Percentiles rank a stretch among this genome's conserved stretches.
These are phyloP conservation scores for Dascillus cervinus DNA, from an alignment of 2,888 invertebrate species.

Conservation along the genomic window DNA sequence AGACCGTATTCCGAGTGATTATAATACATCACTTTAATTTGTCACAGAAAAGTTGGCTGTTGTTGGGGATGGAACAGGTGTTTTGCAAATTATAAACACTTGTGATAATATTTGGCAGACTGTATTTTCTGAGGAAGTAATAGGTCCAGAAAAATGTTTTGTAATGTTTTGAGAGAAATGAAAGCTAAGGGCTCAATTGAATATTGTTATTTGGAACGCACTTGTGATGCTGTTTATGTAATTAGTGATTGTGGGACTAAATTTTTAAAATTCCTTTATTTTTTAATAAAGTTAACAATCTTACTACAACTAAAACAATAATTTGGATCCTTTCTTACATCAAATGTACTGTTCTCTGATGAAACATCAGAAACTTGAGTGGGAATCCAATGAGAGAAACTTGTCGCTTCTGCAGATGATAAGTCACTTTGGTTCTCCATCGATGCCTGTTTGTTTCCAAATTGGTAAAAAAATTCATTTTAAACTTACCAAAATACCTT, in stretches of 20 bases:
- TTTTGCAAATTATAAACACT: constrained; percentile 55
- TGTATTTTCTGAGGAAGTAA: constrained; percentile 43
- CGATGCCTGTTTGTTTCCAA: no score
- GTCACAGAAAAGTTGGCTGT: constrained; percentile 54
- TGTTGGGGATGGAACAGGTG: constrained; percentile 63
- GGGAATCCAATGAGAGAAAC: constrained; percentile 47
- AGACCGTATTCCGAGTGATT: constrained; percentile 50
- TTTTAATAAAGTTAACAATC: constrained; percentile 9
- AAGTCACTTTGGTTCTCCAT: constrained; percentile 40
- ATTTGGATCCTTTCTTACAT: constrained; percentile 11
- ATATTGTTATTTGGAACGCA: constrained; percentile 61
- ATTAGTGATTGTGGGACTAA: constrained; percentile 57
- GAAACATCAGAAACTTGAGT: constrained; percentile 4
- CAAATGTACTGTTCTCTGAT: constrained; percentile 3
- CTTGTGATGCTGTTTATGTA: constrained; percentile 55
- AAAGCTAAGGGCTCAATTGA: constrained; percentile 56
- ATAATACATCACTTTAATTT: constrained; percentile 61
- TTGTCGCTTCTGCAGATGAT: constrained; percentile 54
- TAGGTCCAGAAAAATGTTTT: constrained; percentile 49
- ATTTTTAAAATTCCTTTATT: no score
- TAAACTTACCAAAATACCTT: no score
- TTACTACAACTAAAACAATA: constrained; percentile 32
- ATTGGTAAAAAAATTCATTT: no score
- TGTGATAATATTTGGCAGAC: constrained; percentile 45
- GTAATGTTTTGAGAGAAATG: constrained; percentile 46